Percentiles rank a stretch among this genome's conserved stretches.
Conservation (phyloP, 2,888 invertebrate genomes). For the Monoplex corrugatus region DNA sequence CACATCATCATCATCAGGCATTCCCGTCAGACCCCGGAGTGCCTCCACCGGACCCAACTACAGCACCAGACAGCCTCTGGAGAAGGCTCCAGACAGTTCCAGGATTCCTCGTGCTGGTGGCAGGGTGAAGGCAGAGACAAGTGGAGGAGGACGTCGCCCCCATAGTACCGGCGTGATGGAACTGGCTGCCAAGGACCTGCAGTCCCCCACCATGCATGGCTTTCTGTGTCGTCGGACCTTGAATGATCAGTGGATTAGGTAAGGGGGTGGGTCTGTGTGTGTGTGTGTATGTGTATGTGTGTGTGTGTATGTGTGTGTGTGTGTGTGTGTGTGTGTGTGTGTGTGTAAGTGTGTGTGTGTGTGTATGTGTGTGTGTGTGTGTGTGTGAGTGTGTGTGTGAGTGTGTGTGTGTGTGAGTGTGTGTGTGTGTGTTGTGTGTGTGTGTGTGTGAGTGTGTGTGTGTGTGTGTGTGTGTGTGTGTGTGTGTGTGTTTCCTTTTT, state of each 20-base stretch:
- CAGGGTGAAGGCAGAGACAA: background rate
- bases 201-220: constrained; percentile 57
- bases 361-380: too few species aligned
- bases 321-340: constrained; percentile 7
- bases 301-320: background rate
- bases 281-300: constrained; percentile 1
- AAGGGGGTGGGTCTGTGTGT: constrained; percentile 9
- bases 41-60: background rate
- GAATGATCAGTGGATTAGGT: constrained; percentile 68
- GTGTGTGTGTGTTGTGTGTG: too few species aligned
- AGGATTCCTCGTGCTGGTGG: background rate
- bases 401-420: too few species aligned
- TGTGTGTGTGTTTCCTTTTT: too few species aligned
- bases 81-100: background rate
- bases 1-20: background rate
- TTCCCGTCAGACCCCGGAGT: constrained; percentile 1
- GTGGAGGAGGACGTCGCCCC: constrained; percentile 55
- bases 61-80: background rate
- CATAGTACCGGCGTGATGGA: constrained; percentile 68
- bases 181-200: constrained; percentile 61
- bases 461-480: too few species aligned
- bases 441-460: too few species aligned
- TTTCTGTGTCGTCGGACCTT: constrained; percentile 64
- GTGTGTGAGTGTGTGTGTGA: too few species aligned
- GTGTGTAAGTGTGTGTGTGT: background rate